Percentiles rank a stretch among this genome's conserved stretches.
These are phyloP conservation scores for Dendrolimus punctatus DNA, from an alignment of 1,140 invertebrate genomes.

Conservation along the genomic window DNA sequence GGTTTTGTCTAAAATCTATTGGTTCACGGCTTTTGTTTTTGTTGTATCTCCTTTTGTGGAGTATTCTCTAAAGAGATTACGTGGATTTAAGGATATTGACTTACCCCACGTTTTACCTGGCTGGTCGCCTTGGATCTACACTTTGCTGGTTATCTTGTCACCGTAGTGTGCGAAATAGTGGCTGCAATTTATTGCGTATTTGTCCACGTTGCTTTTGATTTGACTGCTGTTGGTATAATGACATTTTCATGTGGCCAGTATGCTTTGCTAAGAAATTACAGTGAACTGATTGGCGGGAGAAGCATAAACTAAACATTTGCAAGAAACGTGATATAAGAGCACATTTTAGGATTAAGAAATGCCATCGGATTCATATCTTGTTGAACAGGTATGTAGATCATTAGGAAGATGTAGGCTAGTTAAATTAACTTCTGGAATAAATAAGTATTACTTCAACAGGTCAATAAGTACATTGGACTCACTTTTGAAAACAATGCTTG, in stretches of 20 bases:
- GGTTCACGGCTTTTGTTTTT: slow-evolving; percentile 31
- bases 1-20: slow-evolving; percentile 29
- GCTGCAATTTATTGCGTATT: slow-evolving; percentile 36
- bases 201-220: slow-evolving; percentile 41
- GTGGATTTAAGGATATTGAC: slow-evolving; percentile 6
- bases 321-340: slow-evolving; percentile 32
- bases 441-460: slow-evolving; percentile 20
- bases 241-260: slow-evolving; percentile 52
- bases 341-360: slow-evolving; percentile 32
- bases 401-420: slow-evolving; percentile 5
- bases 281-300: slow-evolving; percentile 33
- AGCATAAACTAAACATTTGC: slow-evolving; percentile 20
- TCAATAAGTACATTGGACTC: slow-evolving; percentile 23
- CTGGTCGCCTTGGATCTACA: slow-evolving; percentile 32
- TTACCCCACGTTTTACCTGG: slow-evolving; percentile 41
- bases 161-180: slow-evolving; percentile 27
- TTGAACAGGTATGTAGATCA: slow-evolving; percentile 31
- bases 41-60: slow-evolving; percentile 42
- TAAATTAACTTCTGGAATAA: slow-evolving; percentile 8
- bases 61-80: slow-evolving; percentile 17
- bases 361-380: slow-evolving; percentile 28
- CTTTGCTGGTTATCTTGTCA: slow-evolving; percentile 27
- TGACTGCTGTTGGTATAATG: slow-evolving; percentile 39
- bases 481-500: slow-evolving; percentile 36
- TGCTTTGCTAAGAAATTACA: slow-evolving; percentile 26